phyloP scores from a whole-genome alignment of 1,140 invertebrate species.

The Drosophila pachea region DNA sequence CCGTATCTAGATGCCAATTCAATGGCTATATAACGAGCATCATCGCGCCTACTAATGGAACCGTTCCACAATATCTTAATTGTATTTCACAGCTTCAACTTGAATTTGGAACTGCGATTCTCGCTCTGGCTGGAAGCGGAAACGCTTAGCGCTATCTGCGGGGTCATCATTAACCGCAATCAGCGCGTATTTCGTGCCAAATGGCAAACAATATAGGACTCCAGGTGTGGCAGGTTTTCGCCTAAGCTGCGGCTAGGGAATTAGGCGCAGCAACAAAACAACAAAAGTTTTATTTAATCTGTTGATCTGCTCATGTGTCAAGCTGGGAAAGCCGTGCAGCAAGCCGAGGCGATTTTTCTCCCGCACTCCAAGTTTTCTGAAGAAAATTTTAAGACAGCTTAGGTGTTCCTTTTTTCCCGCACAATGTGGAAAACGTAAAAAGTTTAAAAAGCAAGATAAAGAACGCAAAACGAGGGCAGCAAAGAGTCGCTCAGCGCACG shows the following conservation, averaged over 20 bases:
- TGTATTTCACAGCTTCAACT: not conserved
- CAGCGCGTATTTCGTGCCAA: conserved; percentile 60
- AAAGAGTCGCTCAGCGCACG: not conserved
- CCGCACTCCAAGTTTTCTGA: conserved; percentile 39
- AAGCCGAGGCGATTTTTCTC: conserved; percentile 35
- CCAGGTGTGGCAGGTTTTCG: conserved; percentile 39
- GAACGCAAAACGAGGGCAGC: conserved; percentile 12
- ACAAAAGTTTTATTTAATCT: conserved; percentile 67
- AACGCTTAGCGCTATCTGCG: conserved; percentile 50
- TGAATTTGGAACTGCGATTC: conserved; percentile 16
- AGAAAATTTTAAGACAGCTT: conserved; percentile 72
- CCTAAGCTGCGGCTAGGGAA: conserved; percentile 21
- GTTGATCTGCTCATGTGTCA: conserved; percentile 70
- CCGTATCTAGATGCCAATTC: too few species aligned
- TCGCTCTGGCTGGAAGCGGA: conserved; percentile 1
- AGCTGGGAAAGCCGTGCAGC: conserved; percentile 1
- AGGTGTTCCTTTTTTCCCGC: conserved; percentile 54
- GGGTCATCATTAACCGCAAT: conserved; percentile 74
- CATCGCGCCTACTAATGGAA: too few species aligned
- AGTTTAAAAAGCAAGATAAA: conserved; percentile 37
- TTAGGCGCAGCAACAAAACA: conserved; percentile 21
- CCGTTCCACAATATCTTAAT: not conserved
- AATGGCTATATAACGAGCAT: too few species aligned
- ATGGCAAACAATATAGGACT: conserved; percentile 63
- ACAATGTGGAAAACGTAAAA: conserved; percentile 37